Base-by-base conservation (phyloP, 2,888 invertebrate species). In the Ernsta delagoae region DNA sequence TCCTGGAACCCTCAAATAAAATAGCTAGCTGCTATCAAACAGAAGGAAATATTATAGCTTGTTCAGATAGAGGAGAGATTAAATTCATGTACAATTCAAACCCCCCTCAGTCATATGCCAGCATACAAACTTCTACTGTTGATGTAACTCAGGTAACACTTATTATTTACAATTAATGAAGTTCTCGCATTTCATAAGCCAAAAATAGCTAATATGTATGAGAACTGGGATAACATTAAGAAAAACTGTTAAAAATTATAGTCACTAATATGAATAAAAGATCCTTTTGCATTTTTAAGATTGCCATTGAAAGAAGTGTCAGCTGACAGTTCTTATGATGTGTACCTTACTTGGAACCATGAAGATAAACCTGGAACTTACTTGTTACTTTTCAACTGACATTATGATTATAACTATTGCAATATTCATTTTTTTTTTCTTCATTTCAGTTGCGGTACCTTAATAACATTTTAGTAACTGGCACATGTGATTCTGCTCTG, bases 401-500 rank as follows among this genome's bases (percentile, higher is more conserved):
- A n/a, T n/a, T n/a, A n/a, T n/a, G n/a, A n/a, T n/a, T n/a, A n/a
- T n/a, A n/a, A n/a, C n/a, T n/a, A n/a, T n/a, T n/a, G n/a, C n/a
- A n/a, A 36, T 36, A 36, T 36, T 4, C 36, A 36, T 36, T 5
- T 41, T 41, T 7, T 41, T n/a, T 41, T 16, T 16, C 67, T 73
- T 59, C 72, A 73, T 92, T 93, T 65, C 89, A 94, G 94, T 77
- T 94, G 74, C 85, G 88, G 73, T 94, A 94, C 75, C 84, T 86
- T 72, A 90, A 92, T 74, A 90, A 87, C 48, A 84, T 92, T n/a
- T 75, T 94, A 76, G 93, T 88, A 45, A 82, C 92, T 53, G 93
- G 93, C 12, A 93, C 92, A n/a, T 93, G 93, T 77, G 93, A 93
- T 71, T 89, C 90, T 5, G 88, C 93, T 5, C 75, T 94, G 43